These are phyloP conservation scores for Hofmannophila pseudospretella DNA, from an alignment of 2,888 invertebrate species.

Conservation along the genomic window DNA sequence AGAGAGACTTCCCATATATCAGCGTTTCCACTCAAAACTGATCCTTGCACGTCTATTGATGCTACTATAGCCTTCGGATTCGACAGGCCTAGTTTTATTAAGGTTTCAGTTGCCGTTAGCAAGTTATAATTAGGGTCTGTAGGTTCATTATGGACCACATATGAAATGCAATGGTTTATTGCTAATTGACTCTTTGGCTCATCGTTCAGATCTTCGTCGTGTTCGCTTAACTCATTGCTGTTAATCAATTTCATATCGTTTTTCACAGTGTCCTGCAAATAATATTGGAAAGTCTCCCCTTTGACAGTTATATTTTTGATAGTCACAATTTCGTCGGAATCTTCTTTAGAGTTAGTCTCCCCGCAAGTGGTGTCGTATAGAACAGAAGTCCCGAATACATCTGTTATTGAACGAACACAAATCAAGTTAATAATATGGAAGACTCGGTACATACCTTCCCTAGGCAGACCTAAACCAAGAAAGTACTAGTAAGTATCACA, in stretches of 20 bases:
- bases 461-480: slow-evolving; percentile 51
- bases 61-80: slow-evolving; percentile 18
- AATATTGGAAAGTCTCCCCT: slow-evolving; percentile 5
- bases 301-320: not conserved
- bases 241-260: not conserved
- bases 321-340: not conserved
- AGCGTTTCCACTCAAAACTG: slow-evolving; percentile 10
- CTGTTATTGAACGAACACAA: slow-evolving; percentile 20
- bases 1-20: slow-evolving; percentile 20
- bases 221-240: not conserved
- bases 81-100: slow-evolving; percentile 11
- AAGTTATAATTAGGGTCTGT: slow-evolving; percentile 15
- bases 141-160: slow-evolving; percentile 6
- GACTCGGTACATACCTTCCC: slow-evolving; percentile 36
- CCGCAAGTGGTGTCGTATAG: slow-evolving; percentile 16
- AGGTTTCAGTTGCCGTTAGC: slow-evolving; percentile 9
- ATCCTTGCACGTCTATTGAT: slow-evolving; percentile 14
- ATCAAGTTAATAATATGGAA: slow-evolving; percentile 7
- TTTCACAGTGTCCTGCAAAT: not conserved
- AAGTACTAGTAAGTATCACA: slow-evolving; percentile 8
- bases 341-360: slow-evolving; percentile 3
- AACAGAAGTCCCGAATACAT: slow-evolving; percentile 17
- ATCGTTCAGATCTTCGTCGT: not conserved
- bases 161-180: slow-evolving; percentile 14
- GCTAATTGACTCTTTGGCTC: not conserved